Base-by-base conservation (phyloP, 2,888 invertebrate genomes). In the Palloptera scutellata region DNA sequence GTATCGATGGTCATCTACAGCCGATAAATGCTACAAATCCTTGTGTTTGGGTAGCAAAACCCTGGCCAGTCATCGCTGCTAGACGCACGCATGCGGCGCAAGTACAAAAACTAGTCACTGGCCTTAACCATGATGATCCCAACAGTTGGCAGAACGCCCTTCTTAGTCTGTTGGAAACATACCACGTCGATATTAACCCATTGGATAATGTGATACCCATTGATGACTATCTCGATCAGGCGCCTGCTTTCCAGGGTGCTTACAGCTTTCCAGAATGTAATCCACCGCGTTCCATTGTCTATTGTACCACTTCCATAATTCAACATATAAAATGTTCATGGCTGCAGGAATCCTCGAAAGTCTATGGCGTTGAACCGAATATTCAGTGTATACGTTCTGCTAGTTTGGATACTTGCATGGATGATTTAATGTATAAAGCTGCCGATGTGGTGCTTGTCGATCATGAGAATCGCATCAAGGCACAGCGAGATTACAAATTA, bases 261-360 rank as follows among this genome's bases (percentile, higher is more conserved):
- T 90, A 91, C 73, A 90, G 90, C 75, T 91, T 90, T 75, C 87
- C 88, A 0, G 90, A 90, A 0, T 91, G 91, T 73, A 88, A 89
- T 79, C 91, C 91, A 0, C 90, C 91, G 0, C 87, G 91, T 55
- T 87, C 88, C 51, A 87, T 89, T 67, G 86, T 86, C 0, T 80
- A 91, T 58, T 94, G 94, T 78, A 90, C 92, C 0, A 89, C 89
- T 0, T 89, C 91, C 0, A 86, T 89, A 13, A 83, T 91, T 0
- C 93, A 92, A 76, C 88, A 89, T 70, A 87, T 89, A 61, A 96
- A 96, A 78, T 96, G 96, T 80, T 88, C 90, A 1, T 92, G 92
- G 89, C 81, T 95, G 77, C 88, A 90, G 68, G 91, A 92, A 74
- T 92, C 92, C 0, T 90, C 91, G 0, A 87, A 89, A 0, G 91